phyloP scores from a whole-genome alignment of 2,888 invertebrate species.

The Drosophila mettleri region DNA sequence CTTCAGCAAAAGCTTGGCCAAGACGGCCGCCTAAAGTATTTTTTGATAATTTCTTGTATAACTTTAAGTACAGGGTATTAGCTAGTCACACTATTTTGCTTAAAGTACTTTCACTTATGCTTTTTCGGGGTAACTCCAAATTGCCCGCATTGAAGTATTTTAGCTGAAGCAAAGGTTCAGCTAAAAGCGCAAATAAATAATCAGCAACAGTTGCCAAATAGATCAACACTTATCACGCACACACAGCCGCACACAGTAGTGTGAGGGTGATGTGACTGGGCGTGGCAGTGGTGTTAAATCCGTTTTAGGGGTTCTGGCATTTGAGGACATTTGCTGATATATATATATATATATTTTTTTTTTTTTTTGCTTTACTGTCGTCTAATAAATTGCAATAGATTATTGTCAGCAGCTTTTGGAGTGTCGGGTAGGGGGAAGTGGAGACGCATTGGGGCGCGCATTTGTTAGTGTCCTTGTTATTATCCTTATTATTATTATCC shows the following conservation, averaged over 20 bases:
- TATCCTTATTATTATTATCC: constrained; percentile 21
- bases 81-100: not conserved
- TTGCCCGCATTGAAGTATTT: constrained; percentile 44
- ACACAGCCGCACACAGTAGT: not conserved
- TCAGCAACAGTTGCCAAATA: constrained; percentile 79
- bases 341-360: too few species aligned
- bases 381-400: constrained; percentile 77
- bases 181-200: constrained; percentile 80
- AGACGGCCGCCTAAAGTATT: not conserved
- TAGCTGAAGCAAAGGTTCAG: constrained; percentile 30
- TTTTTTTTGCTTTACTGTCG: constrained; percentile 24
- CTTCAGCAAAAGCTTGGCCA: too few species aligned
- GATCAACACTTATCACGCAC: constrained; percentile 60
- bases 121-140: constrained; percentile 22
- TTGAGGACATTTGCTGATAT: constrained; percentile 1
- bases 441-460: constrained; percentile 49
- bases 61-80: not conserved
- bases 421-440: constrained; percentile 41
- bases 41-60: not conserved
- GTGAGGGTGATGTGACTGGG: constrained; percentile 20
- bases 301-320: constrained; percentile 66
- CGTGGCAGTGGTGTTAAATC: constrained; percentile 57
- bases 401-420: constrained; percentile 64
- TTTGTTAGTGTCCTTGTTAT: constrained; percentile 51
- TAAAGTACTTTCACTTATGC: not conserved